Conservation (phyloP, 2,797 vertebrate genomes). For the Eurystomus glaucurus region DNA sequence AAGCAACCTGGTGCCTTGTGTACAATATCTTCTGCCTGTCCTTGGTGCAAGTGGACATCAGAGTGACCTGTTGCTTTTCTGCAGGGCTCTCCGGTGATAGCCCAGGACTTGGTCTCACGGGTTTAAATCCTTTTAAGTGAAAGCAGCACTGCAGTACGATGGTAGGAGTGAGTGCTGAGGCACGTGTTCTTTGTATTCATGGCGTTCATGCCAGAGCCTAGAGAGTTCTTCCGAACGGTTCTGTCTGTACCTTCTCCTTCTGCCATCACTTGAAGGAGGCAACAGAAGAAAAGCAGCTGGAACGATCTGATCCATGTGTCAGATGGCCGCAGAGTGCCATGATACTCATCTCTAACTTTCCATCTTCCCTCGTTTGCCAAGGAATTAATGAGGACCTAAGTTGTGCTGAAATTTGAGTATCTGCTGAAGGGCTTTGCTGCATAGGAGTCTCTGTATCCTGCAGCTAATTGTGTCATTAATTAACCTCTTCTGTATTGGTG, state of each 20-base stretch:
- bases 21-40: fast-evolving
- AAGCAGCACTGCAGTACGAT: background rate
- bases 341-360: background rate
- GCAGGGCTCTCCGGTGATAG: fast-evolving
- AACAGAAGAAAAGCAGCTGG: background rate
- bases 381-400: background rate
- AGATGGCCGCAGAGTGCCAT: background rate
- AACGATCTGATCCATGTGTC: background rate
- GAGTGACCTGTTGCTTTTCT: background rate
- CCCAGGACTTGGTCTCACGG: fast-evolving
- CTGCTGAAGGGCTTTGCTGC: constrained; percentile 27
- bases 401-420: constrained; percentile 31
- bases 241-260: background rate
- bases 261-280: background rate
- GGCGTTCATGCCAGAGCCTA: fast-evolving
- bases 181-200: fast-evolving
- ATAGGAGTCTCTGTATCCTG: background rate
- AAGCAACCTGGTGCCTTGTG: background rate
- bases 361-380: background rate
- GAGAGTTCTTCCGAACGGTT: fast-evolving
- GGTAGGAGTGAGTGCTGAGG: background rate
- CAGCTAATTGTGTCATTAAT: constrained; percentile 57
- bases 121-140: background rate
- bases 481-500: constrained; percentile 15
- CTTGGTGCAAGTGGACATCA: fast-evolving